Conservation (phyloP, 2,113 vertebrate species). For the Scomber japonicus region DNA sequence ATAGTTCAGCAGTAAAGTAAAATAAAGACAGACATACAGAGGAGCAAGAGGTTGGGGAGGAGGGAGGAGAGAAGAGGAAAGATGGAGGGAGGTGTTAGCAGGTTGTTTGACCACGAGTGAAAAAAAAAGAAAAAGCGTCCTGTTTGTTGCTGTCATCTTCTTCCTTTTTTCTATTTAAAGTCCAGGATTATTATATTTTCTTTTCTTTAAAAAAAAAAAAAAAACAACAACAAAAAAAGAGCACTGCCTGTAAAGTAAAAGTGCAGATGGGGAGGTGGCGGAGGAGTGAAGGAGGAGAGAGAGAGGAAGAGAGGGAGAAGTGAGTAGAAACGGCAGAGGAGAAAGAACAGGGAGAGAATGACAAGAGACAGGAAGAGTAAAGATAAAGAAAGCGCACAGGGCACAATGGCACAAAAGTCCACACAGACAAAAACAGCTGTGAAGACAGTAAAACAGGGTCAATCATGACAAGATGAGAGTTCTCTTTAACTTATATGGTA, state of each 20-base stretch:
- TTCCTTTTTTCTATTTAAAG: conserved; percentile 52
- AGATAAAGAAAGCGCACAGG: conserved; percentile 67
- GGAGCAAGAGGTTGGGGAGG: conserved; percentile 64
- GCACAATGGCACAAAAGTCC: conserved; percentile 81
- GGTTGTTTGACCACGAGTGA: conserved; percentile 44
- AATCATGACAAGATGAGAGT: conserved; percentile 69
- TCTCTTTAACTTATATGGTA: conserved; percentile 77
- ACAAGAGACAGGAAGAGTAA: conserved; percentile 45
- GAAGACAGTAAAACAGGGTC: conserved; percentile 74
- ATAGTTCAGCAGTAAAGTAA: conserved; percentile 93
- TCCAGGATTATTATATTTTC: conserved; percentile 60
- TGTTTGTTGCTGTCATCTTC: conserved; percentile 49
- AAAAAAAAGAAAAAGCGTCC: conserved; percentile 53
- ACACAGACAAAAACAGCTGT: conserved; percentile 80
- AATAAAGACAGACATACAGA: conserved; percentile 83
- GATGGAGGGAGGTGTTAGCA: conserved; percentile 22
- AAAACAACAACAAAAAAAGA: neutral
- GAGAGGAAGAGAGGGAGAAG: conserved; percentile 3
- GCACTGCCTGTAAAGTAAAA: conserved; percentile 37
- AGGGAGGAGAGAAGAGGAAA: conserved; percentile 37
- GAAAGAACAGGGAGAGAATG: conserved; percentile 28
- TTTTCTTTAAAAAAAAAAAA: conserved; percentile 54
- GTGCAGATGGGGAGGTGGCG: conserved; percentile 65
- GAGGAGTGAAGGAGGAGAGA: neutral
- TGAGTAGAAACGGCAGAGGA: neutral